A percentile compares a stretch with the other conserved stretches of the same genome.
Evolutionary conservation across 1,140 invertebrate species (phyloP).

Genomic region (Akabosia matsudoensis): DNA sequence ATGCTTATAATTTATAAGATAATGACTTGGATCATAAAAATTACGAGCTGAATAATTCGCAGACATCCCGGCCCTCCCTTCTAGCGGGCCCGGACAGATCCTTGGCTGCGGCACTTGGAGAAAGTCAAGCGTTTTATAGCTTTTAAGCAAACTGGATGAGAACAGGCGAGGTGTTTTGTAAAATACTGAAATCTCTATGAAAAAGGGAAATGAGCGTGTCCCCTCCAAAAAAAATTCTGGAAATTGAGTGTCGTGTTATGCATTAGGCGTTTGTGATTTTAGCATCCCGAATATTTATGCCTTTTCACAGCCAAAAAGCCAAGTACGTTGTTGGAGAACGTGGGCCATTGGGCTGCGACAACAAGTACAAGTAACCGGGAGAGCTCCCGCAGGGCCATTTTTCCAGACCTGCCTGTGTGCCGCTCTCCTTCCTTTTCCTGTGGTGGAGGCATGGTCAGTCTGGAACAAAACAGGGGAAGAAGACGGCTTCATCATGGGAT

Average conservation of each 20-base stretch:
- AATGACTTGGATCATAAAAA: no score
- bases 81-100: no score
- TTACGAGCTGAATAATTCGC: no score
- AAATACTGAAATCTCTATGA: no score
- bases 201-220: background rate
- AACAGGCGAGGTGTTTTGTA: no score
- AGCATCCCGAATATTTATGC: background rate
- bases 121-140: no score
- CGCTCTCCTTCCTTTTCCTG: background rate
- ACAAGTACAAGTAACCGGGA: background rate
- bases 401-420: background rate
- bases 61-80: no score
- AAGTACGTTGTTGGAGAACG: background rate
- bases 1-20: no score
- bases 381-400: background rate
- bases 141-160: no score
- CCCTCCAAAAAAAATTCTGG: background rate
- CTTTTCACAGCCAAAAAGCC: background rate
- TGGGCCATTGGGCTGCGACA: background rate
- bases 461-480: slow-evolving; percentile 2
- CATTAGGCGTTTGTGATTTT: no score
- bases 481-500: background rate
- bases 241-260: no score
- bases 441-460: slow-evolving; percentile 16
- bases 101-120: no score